phyloP scores from a whole-genome alignment of 2,113 vertebrate genomes.

The cattle (Bos taurus) region ARS-UCD2.0 NC_037338.1:17519501-17520000 shows the following conservation, averaged over 20 bases:
- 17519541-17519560: neutral
- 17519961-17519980: neutral
- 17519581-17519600: neutral
- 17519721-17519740: neutral
- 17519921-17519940: neutral
- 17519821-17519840: neutral
- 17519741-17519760: neutral
- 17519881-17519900: neutral
- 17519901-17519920: neutral
- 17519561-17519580: neutral
- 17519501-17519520: neutral
- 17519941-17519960: neutral
- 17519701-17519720: too few species aligned
- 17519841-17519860: neutral
- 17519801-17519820: neutral
- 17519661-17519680: neutral
- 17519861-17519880: neutral
- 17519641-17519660: accelerated
- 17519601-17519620: neutral
- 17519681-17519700: neutral
- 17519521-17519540: neutral
- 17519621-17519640: neutral
- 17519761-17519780: neutral
- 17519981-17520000: neutral
- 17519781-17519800: accelerated